Evolutionary conservation across 2,888 invertebrate genomes (phyloP).

Genomic region (Trimorus sp.): DNA sequence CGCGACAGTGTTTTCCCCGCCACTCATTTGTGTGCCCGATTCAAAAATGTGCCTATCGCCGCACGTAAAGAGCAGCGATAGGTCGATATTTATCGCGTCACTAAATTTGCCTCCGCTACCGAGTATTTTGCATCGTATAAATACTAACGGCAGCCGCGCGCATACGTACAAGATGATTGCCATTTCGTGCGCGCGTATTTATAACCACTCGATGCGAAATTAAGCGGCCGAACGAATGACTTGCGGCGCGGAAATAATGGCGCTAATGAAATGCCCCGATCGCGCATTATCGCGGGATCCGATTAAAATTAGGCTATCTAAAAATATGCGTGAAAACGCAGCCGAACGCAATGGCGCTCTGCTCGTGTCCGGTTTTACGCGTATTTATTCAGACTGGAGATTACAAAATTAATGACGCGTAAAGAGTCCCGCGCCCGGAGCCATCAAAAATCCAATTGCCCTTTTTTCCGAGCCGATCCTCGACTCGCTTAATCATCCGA

Average conservation of each 20-base stretch:
- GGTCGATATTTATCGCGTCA: constrained; percentile 52
- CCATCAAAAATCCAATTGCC: constrained; percentile 57
- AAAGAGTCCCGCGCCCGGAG: constrained; percentile 56
- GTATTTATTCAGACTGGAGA: constrained; percentile 54
- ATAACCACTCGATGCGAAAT: constrained; percentile 49
- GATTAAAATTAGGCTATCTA: constrained; percentile 35
- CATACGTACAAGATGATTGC: constrained; percentile 46
- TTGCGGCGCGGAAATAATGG: constrained; percentile 24
- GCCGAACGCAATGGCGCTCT: background rate
- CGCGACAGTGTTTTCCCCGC: constrained; percentile 22
- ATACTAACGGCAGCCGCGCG: constrained; percentile 22
- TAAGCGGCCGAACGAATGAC: constrained; percentile 19
- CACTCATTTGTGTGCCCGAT: constrained; percentile 20
- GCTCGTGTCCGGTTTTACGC: constrained; percentile 56
- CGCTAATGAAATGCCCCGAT: constrained; percentile 32
- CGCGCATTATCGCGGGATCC: background rate
- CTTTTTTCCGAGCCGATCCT: constrained; percentile 29
- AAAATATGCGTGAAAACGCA: constrained; percentile 34
- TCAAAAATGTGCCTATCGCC: constrained; percentile 7
- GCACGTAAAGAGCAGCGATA: constrained; percentile 31
- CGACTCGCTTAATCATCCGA: constrained; percentile 53
- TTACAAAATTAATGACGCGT: constrained; percentile 65
- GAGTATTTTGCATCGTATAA: constrained; percentile 56
- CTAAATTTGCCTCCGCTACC: constrained; percentile 52
- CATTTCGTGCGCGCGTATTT: constrained; percentile 50